Evolutionary conservation across 2,113 vertebrate species (phyloP), one percentile per base, ranked within the genome.

Genomic region (Saccopteryx leptura): DNA sequence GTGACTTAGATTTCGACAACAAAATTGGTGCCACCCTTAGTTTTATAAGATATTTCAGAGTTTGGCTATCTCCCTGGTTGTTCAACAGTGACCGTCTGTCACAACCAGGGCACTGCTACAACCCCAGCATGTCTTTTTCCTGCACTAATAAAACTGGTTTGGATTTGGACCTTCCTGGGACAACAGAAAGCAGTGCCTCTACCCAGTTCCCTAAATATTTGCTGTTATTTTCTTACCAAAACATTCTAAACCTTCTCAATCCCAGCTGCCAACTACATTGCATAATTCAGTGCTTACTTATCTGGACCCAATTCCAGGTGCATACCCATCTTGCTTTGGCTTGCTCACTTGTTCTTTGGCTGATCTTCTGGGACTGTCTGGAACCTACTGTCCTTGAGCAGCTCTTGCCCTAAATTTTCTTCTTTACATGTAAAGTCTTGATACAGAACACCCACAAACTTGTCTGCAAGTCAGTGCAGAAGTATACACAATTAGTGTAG

Each of bases 221-320:
- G 66, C 92, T 71, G 60, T 96, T 85, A 95, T 92, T 90, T 92
- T 82, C 95, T 96, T 89, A 86, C 76, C 86, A 88, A 95, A 97
- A 97, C 86, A 31, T 80, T 52, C 48, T 4, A 66, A 89, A 81
- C 18, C 69, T 90, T 46, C 71, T 61, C 46, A 60, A 85, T 11
- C 3, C 10, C 19, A 2, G 21, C 71, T 89, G 89, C 93, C 94
- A 93, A 82, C 21, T 39, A 3, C 28, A 28, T 69, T 96, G 81
- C 95, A 90, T 93, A 96, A 97, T 39, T 84, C 69, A 14, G 71
- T 58, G 33, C 61, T 79, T 54, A 52, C 71, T 90, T 92, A 90
- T 95, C 93, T 86, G 78, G 76, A 96, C 78, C 58, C 21, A 23
- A 85, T 39, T 56, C 72, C 78, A 58, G 66, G 90, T 21, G 65